Conservation (phyloP, 2,113 vertebrate genomes). For the Pyrgilauda ruficollis region DNA sequence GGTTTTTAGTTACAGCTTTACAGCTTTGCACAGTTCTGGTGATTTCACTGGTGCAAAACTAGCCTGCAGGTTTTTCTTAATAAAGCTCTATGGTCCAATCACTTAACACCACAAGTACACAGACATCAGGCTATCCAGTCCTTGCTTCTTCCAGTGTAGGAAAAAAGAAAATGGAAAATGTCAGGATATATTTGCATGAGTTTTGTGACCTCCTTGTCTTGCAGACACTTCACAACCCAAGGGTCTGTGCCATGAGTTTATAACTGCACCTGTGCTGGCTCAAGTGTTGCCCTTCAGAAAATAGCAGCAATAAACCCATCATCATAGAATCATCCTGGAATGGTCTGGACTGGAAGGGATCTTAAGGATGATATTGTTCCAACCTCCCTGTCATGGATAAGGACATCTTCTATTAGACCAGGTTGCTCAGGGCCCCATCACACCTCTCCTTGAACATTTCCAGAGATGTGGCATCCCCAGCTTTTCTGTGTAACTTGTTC, state of each 20-base stretch:
- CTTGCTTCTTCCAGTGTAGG: background rate
- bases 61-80: background rate
- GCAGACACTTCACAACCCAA: background rate
- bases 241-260: accelerated
- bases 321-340: background rate
- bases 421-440: background rate
- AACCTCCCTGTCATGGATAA: background rate
- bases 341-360: background rate
- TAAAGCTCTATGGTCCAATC: background rate
- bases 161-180: background rate
- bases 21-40: no score
- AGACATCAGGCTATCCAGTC: background rate
- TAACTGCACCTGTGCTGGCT: background rate
- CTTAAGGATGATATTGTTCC: background rate
- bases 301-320: background rate
- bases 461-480: background rate
- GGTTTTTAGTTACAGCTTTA: background rate
- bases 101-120: background rate
- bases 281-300: background rate
- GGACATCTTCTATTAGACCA: background rate
- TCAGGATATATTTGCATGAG: background rate
- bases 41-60: background rate
- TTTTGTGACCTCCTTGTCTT: background rate
- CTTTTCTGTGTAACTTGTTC: background rate
- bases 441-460: background rate